These are phyloP conservation scores for Cataglyphis livida DNA, from an alignment of 2,888 invertebrate species.

Conservation along the genomic window DNA sequence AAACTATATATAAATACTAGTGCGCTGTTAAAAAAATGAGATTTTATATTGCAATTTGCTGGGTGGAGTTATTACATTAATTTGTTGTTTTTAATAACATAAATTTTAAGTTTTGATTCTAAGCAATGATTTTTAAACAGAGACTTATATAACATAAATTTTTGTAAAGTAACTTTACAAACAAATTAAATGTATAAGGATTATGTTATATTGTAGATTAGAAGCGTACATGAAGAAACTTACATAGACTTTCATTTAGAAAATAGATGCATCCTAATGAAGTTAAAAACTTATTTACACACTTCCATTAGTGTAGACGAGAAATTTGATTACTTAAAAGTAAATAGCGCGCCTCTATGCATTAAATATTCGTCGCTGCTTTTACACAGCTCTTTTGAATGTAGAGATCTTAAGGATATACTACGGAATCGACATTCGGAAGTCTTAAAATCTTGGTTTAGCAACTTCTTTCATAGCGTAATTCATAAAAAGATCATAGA, in stretches of 20 bases:
- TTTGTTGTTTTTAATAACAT: neutral
- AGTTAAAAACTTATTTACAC: constrained; percentile 57
- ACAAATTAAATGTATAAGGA: neutral
- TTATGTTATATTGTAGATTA: neutral
- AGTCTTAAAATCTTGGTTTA: constrained; percentile 34
- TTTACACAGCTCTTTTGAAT: constrained; percentile 40
- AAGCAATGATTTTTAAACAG: neutral
- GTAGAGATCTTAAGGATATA: constrained; percentile 23
- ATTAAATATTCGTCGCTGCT: constrained; percentile 46
- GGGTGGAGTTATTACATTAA: neutral
- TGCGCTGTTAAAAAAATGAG: neutral
- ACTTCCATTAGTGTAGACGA: constrained; percentile 29
- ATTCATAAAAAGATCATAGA: constrained; percentile 32
- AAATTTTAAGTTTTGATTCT: neutral
- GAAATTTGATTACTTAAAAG: constrained; percentile 57
- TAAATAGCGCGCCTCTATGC: constrained; percentile 43
- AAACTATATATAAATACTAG: neutral
- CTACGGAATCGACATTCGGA: constrained; percentile 26
- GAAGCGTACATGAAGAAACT: neutral
- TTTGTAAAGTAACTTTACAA: neutral
- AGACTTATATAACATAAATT: neutral
- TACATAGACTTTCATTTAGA: neutral
- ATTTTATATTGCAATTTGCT: neutral
- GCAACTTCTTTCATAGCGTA: constrained; percentile 35
- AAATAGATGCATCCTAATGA: constrained; percentile 29